phyloP scores from a whole-genome alignment of 2,113 vertebrate genomes.

The Campylorhamphus procurvoides region DNA sequence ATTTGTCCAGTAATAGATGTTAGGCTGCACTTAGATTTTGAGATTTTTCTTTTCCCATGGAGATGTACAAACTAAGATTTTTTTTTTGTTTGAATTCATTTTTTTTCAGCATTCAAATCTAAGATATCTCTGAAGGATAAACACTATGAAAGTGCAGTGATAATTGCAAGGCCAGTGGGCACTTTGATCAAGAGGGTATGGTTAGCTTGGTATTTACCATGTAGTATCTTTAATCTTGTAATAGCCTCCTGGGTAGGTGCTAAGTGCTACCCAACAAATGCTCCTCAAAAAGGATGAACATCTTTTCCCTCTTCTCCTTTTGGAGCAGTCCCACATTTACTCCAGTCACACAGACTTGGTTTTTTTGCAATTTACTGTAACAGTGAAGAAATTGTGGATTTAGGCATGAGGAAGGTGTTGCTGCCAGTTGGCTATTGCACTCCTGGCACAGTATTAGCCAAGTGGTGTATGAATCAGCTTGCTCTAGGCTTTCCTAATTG shows the following conservation, averaged over 20 bases:
- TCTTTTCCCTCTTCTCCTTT: neutral
- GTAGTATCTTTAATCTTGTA: neutral
- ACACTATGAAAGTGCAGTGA: neutral
- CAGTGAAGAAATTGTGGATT: neutral
- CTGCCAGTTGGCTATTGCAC: neutral
- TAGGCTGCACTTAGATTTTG: neutral
- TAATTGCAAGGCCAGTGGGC: neutral
- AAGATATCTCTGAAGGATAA: neutral
- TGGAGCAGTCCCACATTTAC: neutral
- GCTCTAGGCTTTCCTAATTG: constrained; percentile 30
- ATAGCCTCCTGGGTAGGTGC: rapidly evolving
- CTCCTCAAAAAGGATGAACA: neutral
- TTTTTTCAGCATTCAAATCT: neutral
- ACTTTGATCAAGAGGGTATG: neutral
- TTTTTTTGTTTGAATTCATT: neutral
- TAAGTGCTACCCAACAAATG: neutral
- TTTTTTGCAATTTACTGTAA: neutral
- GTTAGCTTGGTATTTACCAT: neutral
- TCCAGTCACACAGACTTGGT: neutral
- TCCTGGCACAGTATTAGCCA: neutral
- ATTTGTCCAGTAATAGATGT: neutral
- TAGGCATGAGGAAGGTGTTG: neutral
- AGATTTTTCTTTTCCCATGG: neutral
- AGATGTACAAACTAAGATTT: rapidly evolving
- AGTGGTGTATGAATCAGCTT: constrained; percentile 45